Base-by-base conservation (phyloP, 2,888 invertebrate genomes). In the Drosophila subsilvestris region DNA sequence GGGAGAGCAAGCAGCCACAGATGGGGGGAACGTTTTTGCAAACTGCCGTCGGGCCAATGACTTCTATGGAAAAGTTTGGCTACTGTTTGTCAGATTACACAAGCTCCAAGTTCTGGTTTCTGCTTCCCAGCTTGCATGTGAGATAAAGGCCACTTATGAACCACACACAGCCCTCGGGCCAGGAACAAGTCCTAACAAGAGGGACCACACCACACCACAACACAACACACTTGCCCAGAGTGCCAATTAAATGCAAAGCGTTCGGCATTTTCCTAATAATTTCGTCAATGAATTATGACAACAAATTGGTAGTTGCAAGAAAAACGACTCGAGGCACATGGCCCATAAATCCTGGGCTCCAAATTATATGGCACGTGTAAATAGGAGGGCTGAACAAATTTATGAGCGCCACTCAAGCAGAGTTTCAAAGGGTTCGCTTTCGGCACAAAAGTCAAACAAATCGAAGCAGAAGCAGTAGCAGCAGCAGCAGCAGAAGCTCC, bases 211-310 rank as follows among this genome's bases (percentile, higher is more conserved):
- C 22, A 22, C 20, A 20, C 22, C 3, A 22, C 22, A 22, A 3
- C 22, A 22, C 20, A 62, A 61, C 69, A 69, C 75, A 63, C 53
- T 51, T 55, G 56, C 51, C 63, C 75, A 61, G 61, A 65, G 50
- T 66, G 68, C 75, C 82, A 81, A 85, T 85, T 86, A 63, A 76
- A 68, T 61, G 75, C 14, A 72, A 75, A 73, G 50, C 59, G 70
- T 53, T 61, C 61, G 55, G 60, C 66, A 57, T 70, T 71, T 72
- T 47, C 65, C 61, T 66, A 72, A 82, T 74, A 82, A 79, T 83
- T 71, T 73, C 62, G 70, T 79, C 88, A 80, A 83, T 82, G 86
- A 82, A 66, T 86, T 82, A 82, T 86, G 80, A 79, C 70, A 74
- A 67, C 58, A 83, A 82, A 83, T 86, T 82, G 73, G 60, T 69